Evolutionary conservation across 1,140 invertebrate species (phyloP).

Genomic region (Acromyrmex heyeri): DNA sequence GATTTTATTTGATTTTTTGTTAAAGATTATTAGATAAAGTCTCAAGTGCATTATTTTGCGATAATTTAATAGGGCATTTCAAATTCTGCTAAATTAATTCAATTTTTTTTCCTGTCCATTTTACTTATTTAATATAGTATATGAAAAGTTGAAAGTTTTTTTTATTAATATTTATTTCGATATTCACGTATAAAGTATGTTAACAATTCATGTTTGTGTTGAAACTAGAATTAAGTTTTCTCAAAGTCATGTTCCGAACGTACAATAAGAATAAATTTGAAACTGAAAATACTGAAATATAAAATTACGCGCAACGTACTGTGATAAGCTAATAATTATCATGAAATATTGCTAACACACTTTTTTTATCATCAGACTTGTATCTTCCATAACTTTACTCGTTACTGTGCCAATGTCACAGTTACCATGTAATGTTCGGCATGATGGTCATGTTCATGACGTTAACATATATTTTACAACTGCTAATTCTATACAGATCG

Average conservation of each 20-base stretch:
- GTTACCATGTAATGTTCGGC: slow-evolving; percentile 37
- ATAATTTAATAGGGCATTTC: slow-evolving; percentile 3
- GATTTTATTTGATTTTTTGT: not conserved
- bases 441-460: not conserved
- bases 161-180: slow-evolving; percentile 38
- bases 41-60: not conserved
- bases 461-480: not conserved
- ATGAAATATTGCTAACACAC: slow-evolving; percentile 10
- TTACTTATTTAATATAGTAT: slow-evolving; percentile 23
- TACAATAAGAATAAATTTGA: slow-evolving; percentile 5
- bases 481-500: slow-evolving; percentile 24
- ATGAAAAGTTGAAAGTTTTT: slow-evolving; percentile 3
- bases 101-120: not conserved
- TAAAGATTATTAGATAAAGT: not conserved
- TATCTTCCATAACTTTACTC: slow-evolving; percentile 35
- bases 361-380: not conserved
- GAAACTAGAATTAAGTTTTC: slow-evolving; percentile 36
- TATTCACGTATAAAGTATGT: not conserved
- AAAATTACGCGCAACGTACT: slow-evolving; percentile 38
- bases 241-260: not conserved
- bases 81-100: slow-evolving; percentile 1
- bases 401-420: slow-evolving; percentile 42
- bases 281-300: slow-evolving; percentile 34
- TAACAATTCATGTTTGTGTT: slow-evolving; percentile 24
- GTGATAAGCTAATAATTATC: slow-evolving; percentile 55